phyloP scores from a whole-genome alignment of 37 sponge, comb jelly and placozoan genomes.

The Dysidea cf. avara region DNA sequence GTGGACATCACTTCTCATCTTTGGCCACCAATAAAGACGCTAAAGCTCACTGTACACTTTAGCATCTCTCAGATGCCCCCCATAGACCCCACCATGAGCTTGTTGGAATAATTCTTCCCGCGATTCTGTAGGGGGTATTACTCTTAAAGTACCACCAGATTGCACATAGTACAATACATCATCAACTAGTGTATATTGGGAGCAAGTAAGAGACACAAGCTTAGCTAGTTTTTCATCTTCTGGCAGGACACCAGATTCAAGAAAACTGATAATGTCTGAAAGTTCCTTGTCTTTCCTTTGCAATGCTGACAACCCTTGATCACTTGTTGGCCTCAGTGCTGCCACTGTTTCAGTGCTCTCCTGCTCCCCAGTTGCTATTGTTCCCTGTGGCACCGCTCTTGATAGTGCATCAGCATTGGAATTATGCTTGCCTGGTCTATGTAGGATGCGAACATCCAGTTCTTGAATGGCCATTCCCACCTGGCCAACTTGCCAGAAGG shows the following conservation, averaged over 20 bases:
- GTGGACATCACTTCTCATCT: slow-evolving; percentile 32
- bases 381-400: slow-evolving; percentile 5
- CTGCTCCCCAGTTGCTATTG: not conserved
- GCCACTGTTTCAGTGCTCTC: not conserved
- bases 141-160: slow-evolving; percentile 26
- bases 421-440: slow-evolving; percentile 42
- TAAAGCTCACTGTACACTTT: slow-evolving; percentile 36
- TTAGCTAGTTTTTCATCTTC: slow-evolving; percentile 20
- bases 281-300: slow-evolving; percentile 36
- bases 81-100: slow-evolving; percentile 47
- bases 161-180: slow-evolving; percentile 48
- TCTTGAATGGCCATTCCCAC: slow-evolving; percentile 56
- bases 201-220: not conserved
- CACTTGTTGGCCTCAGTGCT: not conserved
- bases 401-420: slow-evolving; percentile 50
- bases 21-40: slow-evolving; percentile 49
- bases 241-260: slow-evolving; percentile 40
- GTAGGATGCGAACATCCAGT: slow-evolving; percentile 15
- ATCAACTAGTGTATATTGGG: slow-evolving; percentile 27
- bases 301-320: not conserved
- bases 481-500: slow-evolving; percentile 59
- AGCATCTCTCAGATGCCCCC: slow-evolving; percentile 36
- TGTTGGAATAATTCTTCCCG: slow-evolving; percentile 26
- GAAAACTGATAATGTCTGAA: slow-evolving; percentile 9
- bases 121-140: slow-evolving; percentile 25